Base-by-base conservation (phyloP, 2,113 vertebrate species). In the Dryoscopus gambensis region DNA sequence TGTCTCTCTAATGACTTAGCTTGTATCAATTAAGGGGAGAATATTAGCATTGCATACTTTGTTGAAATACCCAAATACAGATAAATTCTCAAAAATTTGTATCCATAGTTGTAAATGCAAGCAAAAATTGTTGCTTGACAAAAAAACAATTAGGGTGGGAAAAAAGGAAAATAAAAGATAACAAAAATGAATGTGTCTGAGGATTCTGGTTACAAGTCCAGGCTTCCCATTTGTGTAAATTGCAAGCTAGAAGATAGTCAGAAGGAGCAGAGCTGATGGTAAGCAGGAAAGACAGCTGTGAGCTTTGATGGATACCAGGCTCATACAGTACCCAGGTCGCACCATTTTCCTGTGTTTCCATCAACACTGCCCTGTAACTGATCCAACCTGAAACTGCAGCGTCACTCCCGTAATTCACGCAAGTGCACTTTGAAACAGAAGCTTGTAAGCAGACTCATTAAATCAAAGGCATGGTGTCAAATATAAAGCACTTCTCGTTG, bases 141-240 rank as follows among this genome's bases (percentile, higher is more conserved):
- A 53, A 77, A 77, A 86, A 77, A 28, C 6, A 53, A 19, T 3
- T n/a, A 2, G 4, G 3, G 30, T n/a, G 2, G 1, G 0, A n/a
- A 50, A 35, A 18, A 77, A 40, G 12, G 3, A 44, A 44, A 62
- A 68, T 9, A 63, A 49, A 60, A 46, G 14, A 22, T 9, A 75
- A 47, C 8, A 67, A 50, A 94, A 55, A 52, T 53, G 1, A 23
- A 3, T 8, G 3, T 62, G 17, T 21, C 50, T 81, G 50, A 92
- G 37, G 11, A 69, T 65, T 80, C 40, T 31, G 15, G 5, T 88
- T 60, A 49, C 49, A 55, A 30, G 28, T 50, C 15, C n/a, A 69
- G 37, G 39, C 39, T 89, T 78, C 52, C 11, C 20, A 39, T 37
- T 57, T 33, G 31, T 33, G 20, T 35, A 42, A 67, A 5, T 67